phyloP scores from a whole-genome alignment of 2,797 vertebrate genomes.

The Salmo trutta region DNA sequence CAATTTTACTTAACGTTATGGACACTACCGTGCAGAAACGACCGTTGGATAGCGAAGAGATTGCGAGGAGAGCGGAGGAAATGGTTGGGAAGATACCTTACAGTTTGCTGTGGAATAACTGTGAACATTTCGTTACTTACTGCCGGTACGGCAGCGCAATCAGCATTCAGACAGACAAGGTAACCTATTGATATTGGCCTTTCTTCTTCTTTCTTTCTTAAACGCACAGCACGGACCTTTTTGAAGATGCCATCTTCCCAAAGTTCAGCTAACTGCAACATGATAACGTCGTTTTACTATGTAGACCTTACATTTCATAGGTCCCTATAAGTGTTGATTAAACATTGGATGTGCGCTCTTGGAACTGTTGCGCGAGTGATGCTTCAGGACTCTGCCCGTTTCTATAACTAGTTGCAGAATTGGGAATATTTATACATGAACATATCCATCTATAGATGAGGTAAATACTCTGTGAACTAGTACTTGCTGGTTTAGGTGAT shows the following conservation, averaged over 20 bases:
- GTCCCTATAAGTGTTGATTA: background rate
- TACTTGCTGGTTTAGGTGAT: no score
- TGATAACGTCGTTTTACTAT: no score
- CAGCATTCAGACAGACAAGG: constrained; percentile 92
- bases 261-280: no score
- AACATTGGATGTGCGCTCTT: background rate
- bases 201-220: no score
- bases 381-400: background rate
- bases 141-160: constrained; percentile 85
- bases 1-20: constrained; percentile 84
- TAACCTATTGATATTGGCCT: constrained; percentile 42
- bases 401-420: background rate
- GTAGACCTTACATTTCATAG: background rate
- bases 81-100: constrained; percentile 84
- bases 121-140: constrained; percentile 94
- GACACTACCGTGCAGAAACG: constrained; percentile 72
- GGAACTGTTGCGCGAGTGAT: background rate
- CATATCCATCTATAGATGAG: no score
- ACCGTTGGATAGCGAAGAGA: constrained; percentile 82
- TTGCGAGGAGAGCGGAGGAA: constrained; percentile 83
- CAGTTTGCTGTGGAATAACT: constrained; percentile 97
- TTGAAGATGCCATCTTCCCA: no score
- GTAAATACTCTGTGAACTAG: no score
- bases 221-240: no score
- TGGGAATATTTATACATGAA: background rate